Evolutionary conservation across 2,888 invertebrate genomes (phyloP), one percentile per base, ranked within the genome.

Genomic region (Carcina quercana): DNA sequence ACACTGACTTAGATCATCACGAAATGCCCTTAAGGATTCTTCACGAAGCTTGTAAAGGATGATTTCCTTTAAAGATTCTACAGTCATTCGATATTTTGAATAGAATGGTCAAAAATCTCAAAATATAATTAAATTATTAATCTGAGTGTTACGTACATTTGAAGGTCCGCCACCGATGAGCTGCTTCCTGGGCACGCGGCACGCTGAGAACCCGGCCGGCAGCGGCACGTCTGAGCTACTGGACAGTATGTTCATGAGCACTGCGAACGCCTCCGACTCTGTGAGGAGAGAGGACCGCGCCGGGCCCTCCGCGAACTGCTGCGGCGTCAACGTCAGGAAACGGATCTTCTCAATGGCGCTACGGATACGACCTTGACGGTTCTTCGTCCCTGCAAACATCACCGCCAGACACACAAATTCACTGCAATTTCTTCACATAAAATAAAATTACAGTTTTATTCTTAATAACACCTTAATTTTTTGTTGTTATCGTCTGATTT

Each of bases 251-350:
- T 94, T 93, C 88, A 94, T 93, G 1, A 95, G 79, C 34, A 95
- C 90, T 0, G 92, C 88, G 55, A 93, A 90, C 8, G 93, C 90
- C 60, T 95, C 94, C 1, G 91, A 86, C 64, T 93, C 90, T 0
- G 89, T 86, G 14, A 95, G 80, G 5, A 94, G 72, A n/a, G 85
- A 75, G 8, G 93, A 93, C 29, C 89, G 86, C 0, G 92, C 93
- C 0, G 94, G 93, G 0, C 93, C 92, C 52, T 92, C 91, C 1
- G 94, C 93, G 64, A 95, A 94, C 73, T 94, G 91, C 59, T 92
- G 89, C 0, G 94, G 91, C 0, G 89, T 89, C 45, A 95, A 74
- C 0, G 92, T 93, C 7, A 94, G 82, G 70, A 94, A 94, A 13
- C 94, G 86, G 38, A 95, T 90, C 70, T 93, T 92, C 56, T 88